phyloP scores from a whole-genome alignment of 2,888 invertebrate genomes.

The Idaea aversata region DNA sequence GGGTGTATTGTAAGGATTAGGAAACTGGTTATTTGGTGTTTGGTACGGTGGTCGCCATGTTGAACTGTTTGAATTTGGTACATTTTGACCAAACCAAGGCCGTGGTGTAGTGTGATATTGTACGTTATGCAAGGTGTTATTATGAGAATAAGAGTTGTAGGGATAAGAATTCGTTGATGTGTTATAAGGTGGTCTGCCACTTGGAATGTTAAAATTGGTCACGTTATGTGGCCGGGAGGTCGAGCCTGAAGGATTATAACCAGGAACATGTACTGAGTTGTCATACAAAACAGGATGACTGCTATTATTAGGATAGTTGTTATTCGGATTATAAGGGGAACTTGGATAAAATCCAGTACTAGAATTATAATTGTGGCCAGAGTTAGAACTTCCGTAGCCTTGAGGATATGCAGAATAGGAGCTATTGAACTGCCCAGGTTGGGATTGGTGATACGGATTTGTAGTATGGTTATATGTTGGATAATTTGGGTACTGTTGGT shows the following conservation, averaged over 20 bases:
- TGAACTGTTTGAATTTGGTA: not conserved
- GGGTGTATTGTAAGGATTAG: conserved; percentile 2
- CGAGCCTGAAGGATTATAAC: conserved; percentile 8
- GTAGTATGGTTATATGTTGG: conserved; percentile 9
- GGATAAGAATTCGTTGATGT: conserved; percentile 12
- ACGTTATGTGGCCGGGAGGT: conserved; percentile 8
- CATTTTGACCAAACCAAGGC: not conserved
- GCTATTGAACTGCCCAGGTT: not conserved
- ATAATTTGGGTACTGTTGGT: conserved; percentile 23
- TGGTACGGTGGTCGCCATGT: not conserved
- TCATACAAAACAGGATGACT: not conserved
- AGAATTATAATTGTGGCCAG: not conserved
- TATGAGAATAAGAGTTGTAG: conserved; percentile 4
- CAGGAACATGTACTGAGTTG: not conserved
- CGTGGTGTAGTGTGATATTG: not conserved
- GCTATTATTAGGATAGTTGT: not conserved
- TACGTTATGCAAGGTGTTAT: not conserved
- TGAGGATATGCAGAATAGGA: not conserved
- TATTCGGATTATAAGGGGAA: not conserved
- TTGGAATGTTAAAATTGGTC: conserved; percentile 16
- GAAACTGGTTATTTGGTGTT: not conserved
- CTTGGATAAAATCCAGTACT: not conserved
- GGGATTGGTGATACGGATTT: not conserved
- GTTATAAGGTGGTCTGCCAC: conserved; percentile 23
- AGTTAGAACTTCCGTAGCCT: not conserved